Evolutionary conservation across 2,797 vertebrate genomes (phyloP).

Genomic region (Sebastes glaucus): DNA sequence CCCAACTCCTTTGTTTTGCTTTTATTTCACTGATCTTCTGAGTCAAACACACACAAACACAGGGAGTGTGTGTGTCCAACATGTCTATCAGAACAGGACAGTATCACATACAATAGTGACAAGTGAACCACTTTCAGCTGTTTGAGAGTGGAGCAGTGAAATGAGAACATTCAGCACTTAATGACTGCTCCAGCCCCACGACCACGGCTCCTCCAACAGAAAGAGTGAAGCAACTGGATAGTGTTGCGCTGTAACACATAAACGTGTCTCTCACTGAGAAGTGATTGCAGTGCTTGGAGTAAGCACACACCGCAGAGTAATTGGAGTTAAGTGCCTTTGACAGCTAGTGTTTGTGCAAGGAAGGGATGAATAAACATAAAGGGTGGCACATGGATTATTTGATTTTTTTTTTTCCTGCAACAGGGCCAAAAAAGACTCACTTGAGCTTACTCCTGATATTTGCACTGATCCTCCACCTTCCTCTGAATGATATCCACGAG

Average conservation of each 20-base stretch:
- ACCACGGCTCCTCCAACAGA: slow-evolving; percentile 3
- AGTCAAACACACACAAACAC: background rate
- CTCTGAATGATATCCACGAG: background rate
- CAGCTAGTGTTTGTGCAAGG: slow-evolving; percentile 57
- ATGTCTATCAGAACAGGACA: background rate
- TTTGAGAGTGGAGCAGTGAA: background rate
- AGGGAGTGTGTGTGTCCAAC: background rate
- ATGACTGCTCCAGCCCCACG: slow-evolving; percentile 7
- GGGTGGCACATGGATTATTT: slow-evolving; percentile 41
- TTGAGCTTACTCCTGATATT: slow-evolving; percentile 19
- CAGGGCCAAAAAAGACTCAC: slow-evolving; percentile 4
- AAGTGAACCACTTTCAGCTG: background rate
- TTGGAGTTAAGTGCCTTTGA: slow-evolving; percentile 43
- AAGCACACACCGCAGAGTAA: slow-evolving; percentile 30
- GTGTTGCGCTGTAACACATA: slow-evolving; percentile 29
- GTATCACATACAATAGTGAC: background rate
- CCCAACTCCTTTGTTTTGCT: background rate
- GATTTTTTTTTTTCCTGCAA: slow-evolving; percentile 5
- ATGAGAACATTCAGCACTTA: background rate
- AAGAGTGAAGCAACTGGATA: slow-evolving; percentile 28
- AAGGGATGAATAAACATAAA: slow-evolving; percentile 50
- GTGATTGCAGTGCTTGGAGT: slow-evolving; percentile 27
- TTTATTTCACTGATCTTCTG: background rate
- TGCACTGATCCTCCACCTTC: slow-evolving; percentile 6
- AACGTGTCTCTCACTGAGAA: slow-evolving; percentile 9